Evolutionary conservation across 1,140 invertebrate genomes (phyloP).

Genomic region (Drosophila quadrilineata): DNA sequence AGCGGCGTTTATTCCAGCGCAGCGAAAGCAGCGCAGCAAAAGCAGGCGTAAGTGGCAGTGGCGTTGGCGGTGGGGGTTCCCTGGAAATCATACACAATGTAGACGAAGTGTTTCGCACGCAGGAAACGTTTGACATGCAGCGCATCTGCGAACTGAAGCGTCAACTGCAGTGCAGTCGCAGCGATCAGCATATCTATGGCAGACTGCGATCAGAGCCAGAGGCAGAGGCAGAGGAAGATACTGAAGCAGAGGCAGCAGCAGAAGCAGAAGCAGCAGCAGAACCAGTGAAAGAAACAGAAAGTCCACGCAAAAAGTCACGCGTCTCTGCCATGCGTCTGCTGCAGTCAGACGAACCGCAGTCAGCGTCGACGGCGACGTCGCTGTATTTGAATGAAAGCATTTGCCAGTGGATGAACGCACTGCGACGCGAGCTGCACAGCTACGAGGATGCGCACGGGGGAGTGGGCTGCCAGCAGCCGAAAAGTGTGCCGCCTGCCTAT

Average conservation of each 20-base stretch:
- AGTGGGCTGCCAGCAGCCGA: constrained; percentile 62
- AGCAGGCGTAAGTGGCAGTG: constrained; percentile 1
- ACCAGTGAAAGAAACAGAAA: not conserved
- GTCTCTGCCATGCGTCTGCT: constrained; percentile 54
- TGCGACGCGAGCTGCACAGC: constrained; percentile 59
- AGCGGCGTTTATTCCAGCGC: constrained; percentile 36
- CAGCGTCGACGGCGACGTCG: not conserved
- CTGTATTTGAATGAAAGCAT: constrained; percentile 71
- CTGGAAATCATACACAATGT: constrained; percentile 77
- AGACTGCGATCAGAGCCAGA: constrained; percentile 26
- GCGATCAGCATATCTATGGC: constrained; percentile 77
- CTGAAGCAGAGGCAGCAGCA: not conserved
- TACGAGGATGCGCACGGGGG: constrained; percentile 45
- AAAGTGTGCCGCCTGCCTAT: constrained; percentile 61
- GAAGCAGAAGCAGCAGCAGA: not conserved
- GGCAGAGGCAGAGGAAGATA: not conserved
- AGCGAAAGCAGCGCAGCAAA: not conserved
- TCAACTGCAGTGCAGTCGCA: constrained; percentile 53
- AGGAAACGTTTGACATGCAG: constrained; percentile 72
- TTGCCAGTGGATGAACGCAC: constrained; percentile 67
- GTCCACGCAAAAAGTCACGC: constrained; percentile 38
- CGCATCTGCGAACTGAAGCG: constrained; percentile 70
- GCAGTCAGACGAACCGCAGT: constrained; percentile 1
- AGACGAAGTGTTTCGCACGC: constrained; percentile 70
- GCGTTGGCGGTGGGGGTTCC: constrained; percentile 28